phyloP scores from a whole-genome alignment of 2,113 vertebrate genomes.

The Daubentonia madagascariensis region DNA sequence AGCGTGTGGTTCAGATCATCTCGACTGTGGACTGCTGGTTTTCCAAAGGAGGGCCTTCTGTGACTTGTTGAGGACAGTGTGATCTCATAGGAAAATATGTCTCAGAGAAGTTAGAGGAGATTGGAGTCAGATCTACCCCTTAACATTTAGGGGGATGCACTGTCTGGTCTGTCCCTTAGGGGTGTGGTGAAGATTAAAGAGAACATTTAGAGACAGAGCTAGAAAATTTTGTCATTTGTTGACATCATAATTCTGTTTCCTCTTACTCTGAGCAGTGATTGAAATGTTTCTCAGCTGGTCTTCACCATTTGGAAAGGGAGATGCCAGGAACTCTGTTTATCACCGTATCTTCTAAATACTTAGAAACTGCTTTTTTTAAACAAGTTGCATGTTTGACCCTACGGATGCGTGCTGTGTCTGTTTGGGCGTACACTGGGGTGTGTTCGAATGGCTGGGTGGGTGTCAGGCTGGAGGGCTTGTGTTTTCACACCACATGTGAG shows the following conservation, averaged over 20 bases:
- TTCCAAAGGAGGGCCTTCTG: background rate
- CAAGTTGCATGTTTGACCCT: background rate
- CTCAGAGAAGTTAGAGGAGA: background rate
- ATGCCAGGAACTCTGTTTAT: background rate
- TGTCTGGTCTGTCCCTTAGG: background rate
- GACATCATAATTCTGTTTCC: background rate
- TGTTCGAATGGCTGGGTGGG: slow-evolving; percentile 31
- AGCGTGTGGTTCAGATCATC: background rate
- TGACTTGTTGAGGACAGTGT: too few relatives aligned
- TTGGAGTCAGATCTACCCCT: background rate
- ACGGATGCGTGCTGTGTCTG: background rate
- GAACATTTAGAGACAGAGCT: background rate
- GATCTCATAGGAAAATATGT: background rate
- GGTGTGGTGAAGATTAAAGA: background rate
- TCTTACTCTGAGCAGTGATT: background rate
- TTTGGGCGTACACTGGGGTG: background rate
- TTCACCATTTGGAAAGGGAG: background rate
- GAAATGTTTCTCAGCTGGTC: background rate
- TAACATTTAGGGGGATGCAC: rapidly evolving
- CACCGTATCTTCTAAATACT: background rate
- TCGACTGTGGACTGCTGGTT: rapidly evolving
- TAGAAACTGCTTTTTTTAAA: background rate
- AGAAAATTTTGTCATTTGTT: background rate
- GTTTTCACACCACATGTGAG: background rate
- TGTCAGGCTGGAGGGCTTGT: background rate